A percentile compares a stretch with the other conserved stretches of the same genome.
These are phyloP conservation scores for Meloidogyne chitwoodi DNA, from an alignment of 1,140 invertebrate genomes.

Conservation along the genomic window DNA sequence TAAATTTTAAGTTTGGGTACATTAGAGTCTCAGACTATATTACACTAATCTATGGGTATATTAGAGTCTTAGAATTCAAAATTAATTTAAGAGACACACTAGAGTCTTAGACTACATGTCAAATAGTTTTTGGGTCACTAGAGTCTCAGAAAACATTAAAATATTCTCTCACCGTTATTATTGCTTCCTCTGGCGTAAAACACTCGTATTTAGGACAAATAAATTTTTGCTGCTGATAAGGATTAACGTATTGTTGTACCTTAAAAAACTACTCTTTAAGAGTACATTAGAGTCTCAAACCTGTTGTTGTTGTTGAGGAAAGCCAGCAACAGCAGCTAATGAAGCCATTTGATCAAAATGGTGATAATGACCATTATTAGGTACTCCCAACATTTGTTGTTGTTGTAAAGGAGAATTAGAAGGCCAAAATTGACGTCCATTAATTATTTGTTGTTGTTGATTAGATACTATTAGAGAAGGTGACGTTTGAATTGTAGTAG, in stretches of 20 bases:
- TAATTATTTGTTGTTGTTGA: constrained; percentile 2
- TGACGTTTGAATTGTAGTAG: background rate
- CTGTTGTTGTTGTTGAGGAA: background rate
- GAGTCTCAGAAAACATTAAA: background rate
- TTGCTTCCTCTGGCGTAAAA: background rate
- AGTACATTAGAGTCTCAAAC: background rate
- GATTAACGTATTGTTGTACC: background rate
- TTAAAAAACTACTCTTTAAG: background rate
- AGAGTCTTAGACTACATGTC: background rate
- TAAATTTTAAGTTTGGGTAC: background rate
- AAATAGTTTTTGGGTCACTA: background rate
- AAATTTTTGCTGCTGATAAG: constrained; percentile 15
- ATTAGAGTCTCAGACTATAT: background rate
- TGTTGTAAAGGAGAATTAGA: background rate
- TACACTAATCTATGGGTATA: background rate
- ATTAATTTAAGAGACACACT: too few species aligned
- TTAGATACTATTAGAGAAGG: background rate
- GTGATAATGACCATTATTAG: background rate
- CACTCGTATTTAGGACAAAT: constrained; percentile 22
- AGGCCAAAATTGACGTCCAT: background rate
- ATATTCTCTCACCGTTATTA: background rate
- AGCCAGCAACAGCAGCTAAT: constrained; percentile 5
- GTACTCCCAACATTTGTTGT: background rate
- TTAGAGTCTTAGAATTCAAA: background rate
- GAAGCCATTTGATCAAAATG: constrained; percentile 21